These are phyloP conservation scores for Drosophila ercepeae DNA, from an alignment of 1,140 invertebrate species.

Conservation along the genomic window DNA sequence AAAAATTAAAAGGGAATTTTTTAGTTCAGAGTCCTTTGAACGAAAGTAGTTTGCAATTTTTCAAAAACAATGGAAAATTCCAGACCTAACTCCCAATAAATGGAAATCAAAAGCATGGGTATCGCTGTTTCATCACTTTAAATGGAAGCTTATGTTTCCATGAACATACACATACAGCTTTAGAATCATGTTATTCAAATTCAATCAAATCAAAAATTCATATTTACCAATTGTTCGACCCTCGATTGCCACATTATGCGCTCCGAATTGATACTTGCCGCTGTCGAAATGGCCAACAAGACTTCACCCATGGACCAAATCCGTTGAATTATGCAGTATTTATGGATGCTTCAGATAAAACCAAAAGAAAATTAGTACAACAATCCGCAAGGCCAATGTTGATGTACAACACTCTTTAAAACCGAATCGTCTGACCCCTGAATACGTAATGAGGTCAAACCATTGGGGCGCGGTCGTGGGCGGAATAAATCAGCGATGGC, in stretches of 20 bases:
- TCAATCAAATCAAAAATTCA: constrained; percentile 48
- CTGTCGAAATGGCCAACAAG: constrained; percentile 1
- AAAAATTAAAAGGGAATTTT: not conserved
- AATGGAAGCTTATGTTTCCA: constrained; percentile 10
- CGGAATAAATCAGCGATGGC: constrained; percentile 54
- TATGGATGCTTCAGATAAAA: constrained; percentile 12
- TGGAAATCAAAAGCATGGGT: constrained; percentile 6
- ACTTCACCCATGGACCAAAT: not conserved
- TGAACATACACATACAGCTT: not conserved
- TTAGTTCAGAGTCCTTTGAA: too few relatives aligned
- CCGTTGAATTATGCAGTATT: constrained; percentile 36
- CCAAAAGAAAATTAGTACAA: constrained; percentile 27
- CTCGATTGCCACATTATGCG: constrained; percentile 34
- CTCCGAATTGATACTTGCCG: constrained; percentile 23
- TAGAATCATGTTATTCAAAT: constrained; percentile 27
- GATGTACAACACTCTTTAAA: constrained; percentile 33
- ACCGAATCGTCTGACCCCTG: constrained; percentile 21
- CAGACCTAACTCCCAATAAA: not conserved
- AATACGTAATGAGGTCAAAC: constrained; percentile 44
- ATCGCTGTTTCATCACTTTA: constrained; percentile 7
- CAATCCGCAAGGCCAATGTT: not conserved
- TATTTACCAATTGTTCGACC: constrained; percentile 38
- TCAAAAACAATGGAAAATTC: not conserved
- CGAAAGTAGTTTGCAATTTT: too few relatives aligned
- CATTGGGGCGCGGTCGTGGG: constrained; percentile 14